Conservation (phyloP, 2,888 invertebrate species). For the Xanthia icteritia region DNA sequence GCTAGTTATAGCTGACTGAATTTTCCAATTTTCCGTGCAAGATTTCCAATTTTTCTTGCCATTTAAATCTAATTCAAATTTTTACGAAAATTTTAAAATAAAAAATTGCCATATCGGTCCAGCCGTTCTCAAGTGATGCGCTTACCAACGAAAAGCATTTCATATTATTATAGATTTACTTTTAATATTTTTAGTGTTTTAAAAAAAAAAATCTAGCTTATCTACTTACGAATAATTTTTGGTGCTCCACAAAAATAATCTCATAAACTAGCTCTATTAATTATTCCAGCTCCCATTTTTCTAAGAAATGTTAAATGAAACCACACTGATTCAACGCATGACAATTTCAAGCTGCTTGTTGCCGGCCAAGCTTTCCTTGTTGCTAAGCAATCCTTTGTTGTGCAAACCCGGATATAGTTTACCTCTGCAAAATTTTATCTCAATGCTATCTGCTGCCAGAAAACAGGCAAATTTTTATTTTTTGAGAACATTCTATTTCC, state of each 20-base stretch:
- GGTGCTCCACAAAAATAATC: background rate
- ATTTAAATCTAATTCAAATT: background rate
- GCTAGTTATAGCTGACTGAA: background rate
- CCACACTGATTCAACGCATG: no score
- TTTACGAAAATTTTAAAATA: background rate
- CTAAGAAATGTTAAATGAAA: background rate
- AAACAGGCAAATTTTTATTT: background rate
- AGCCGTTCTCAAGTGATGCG: background rate
- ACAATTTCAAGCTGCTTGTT: no score
- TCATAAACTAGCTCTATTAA: background rate
- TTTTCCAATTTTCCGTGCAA: background rate
- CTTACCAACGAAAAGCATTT: background rate
- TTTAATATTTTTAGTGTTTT: background rate
- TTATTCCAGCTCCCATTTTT: background rate
- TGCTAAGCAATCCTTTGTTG: slow-evolving; percentile 9
- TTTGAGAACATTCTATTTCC: background rate
- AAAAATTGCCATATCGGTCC: background rate
- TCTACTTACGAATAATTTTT: background rate
- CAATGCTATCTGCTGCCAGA: no score
- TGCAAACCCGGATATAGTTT: background rate
- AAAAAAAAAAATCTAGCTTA: background rate
- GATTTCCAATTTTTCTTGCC: background rate
- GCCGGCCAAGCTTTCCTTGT: background rate
- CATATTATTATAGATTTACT: background rate
- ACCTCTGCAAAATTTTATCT: background rate